Conservation (phyloP, 2,888 invertebrate species). For the Lasioglossum malachurum region DNA sequence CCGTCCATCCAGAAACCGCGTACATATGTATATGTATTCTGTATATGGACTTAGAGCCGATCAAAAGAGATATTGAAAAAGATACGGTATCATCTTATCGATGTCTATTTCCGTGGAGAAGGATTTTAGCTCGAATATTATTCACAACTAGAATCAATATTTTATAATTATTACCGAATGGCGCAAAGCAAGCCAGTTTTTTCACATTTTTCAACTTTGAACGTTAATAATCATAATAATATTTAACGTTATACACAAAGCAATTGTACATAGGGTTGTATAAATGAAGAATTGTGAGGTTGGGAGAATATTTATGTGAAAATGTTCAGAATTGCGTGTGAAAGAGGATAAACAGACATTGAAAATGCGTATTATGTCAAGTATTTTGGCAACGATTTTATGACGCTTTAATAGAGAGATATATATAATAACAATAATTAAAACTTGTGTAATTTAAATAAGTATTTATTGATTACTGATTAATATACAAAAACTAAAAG, state of each 20-base stretch:
- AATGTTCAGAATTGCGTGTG: conserved; percentile 23
- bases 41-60: conserved; percentile 11
- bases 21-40: neutral
- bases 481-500: conserved; percentile 24
- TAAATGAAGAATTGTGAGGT: neutral
- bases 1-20: neutral
- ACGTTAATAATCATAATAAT: conserved; percentile 3
- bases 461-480: conserved; percentile 34
- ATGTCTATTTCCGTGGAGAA: neutral
- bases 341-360: neutral
- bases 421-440: neutral
- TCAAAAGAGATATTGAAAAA: neutral
- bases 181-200: conserved; percentile 10
- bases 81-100: neutral
- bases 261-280: conserved; percentile 23
- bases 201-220: conserved; percentile 6
- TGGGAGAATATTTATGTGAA: conserved; percentile 20
- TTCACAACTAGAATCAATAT: neutral
- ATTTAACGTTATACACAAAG: conserved; percentile 5
- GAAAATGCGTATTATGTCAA: neutral
- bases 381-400: conserved; percentile 29
- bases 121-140: neutral
- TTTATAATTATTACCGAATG: conserved; percentile 7
- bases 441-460: conserved; percentile 1
- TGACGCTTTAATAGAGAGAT: conserved; percentile 13